Conservation (phyloP, 2,113 vertebrate genomes). For the Gavialis gangeticus region DNA sequence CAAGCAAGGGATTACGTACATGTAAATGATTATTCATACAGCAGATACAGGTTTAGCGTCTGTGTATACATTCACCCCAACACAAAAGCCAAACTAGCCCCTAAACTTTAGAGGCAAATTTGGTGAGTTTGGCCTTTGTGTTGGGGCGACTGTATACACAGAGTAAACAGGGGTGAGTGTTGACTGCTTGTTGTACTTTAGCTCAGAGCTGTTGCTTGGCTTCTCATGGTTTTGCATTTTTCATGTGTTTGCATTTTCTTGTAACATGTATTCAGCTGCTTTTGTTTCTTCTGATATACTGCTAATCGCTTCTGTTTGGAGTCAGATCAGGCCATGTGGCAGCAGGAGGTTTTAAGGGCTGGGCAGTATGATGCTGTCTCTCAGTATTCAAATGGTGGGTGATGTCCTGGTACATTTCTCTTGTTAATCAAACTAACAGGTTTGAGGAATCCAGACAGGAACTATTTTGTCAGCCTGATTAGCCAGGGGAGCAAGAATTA, state of each 20-base stretch:
- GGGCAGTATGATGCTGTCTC: not conserved
- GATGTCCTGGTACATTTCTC: not conserved
- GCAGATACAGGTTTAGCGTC: not conserved
- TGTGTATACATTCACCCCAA: too few relatives aligned
- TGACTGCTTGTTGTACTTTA: not conserved
- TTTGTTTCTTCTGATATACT: not conserved
- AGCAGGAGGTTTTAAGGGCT: fast-evolving
- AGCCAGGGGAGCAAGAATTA: not conserved
- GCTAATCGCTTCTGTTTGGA: not conserved
- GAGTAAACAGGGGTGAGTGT: fast-evolving
- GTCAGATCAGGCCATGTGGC: not conserved
- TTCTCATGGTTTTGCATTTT: fast-evolving
- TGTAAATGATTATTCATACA: not conserved
- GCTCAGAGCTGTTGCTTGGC: not conserved
- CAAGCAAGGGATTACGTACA: not conserved
- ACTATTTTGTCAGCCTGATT: not conserved
- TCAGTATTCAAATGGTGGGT: not conserved
- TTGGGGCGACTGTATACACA: not conserved
- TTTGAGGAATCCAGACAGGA: not conserved
- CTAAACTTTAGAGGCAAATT: not conserved
- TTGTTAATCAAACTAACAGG: not conserved
- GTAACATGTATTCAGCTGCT: not conserved
- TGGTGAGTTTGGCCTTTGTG: not conserved
- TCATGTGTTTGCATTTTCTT: not conserved
- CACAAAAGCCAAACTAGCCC: too few relatives aligned